Conservation (phyloP, 2,797 vertebrate genomes). For the Eleutherodactylus coqui region DNA sequence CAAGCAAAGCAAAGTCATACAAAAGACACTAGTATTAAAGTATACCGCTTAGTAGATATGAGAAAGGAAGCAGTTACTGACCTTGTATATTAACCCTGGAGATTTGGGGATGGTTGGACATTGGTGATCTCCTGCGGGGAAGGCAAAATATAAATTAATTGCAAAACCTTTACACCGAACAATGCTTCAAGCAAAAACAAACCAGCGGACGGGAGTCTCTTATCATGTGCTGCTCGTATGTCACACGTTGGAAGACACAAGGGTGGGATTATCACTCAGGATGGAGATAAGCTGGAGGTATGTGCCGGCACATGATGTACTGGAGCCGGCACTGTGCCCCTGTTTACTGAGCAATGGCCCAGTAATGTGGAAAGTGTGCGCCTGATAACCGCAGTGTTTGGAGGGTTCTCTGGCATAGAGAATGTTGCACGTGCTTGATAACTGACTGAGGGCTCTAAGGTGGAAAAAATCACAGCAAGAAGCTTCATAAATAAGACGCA, state of each 20-base stretch:
- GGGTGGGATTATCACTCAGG: slow-evolving; percentile 18
- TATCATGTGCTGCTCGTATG: neutral
- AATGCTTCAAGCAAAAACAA: neutral
- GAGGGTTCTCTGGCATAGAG: neutral
- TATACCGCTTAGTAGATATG: neutral
- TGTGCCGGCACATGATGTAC: neutral
- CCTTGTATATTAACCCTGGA: slow-evolving; percentile 89
- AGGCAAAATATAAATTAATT: slow-evolving; percentile 59
- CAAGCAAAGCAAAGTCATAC: neutral
- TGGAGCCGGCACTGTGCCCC: neutral
- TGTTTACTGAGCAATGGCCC: neutral
- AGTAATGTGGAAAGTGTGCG: neutral
- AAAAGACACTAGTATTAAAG: neutral
- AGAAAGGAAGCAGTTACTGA: slow-evolving; percentile 69
- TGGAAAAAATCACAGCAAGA: neutral
- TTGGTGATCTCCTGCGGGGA: slow-evolving; percentile 88
- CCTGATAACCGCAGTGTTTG: neutral
- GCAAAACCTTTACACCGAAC: neutral
- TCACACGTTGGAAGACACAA: neutral
- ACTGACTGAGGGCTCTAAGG: neutral
- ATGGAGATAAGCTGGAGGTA: slow-evolving; percentile 11
- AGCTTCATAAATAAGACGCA: neutral
- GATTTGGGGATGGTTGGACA: slow-evolving; percentile 82
- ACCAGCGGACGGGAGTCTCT: neutral
- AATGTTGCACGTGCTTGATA: neutral